Base-by-base conservation (phyloP, 1,140 invertebrate species). In the Rhagoletis zephyria region DNA sequence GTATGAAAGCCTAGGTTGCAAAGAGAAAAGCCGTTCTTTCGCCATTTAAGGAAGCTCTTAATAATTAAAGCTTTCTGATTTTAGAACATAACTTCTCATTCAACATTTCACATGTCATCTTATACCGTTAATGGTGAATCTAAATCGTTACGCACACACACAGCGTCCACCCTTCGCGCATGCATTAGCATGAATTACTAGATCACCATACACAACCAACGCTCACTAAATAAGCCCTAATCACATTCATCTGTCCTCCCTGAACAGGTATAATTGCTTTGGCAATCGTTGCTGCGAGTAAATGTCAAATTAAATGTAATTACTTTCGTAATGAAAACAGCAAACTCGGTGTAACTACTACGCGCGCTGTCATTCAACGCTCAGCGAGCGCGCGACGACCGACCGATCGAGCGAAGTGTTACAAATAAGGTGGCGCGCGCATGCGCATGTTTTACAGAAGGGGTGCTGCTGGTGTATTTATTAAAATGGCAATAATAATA, bases 291-390 rank as follows among this genome's bases (percentile, higher is more conserved):
- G 74, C n/a, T 51, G 74, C 74, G 14, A 16, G 74, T 56, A 81
- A 81, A 81, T 81, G 48, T 81, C 74, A 81, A 81, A 81, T 81
- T 81, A 81, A 81, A 81, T 81, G n/a, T 81, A 81, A 81, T 81
- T 81, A 56, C 48, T 81, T 81, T 81, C 48, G 40, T 59, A 56
- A 81, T 81, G 74, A 51, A 81, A 81, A 81, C 45, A 5, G 10
- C 67, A 74, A 56, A 51, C 48, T 19, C n/a, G 10, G 19, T 6
- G n/a, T 5, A 81, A 4, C 10, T 3, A 56, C 51, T 56, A 56
- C 19, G 51, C 6, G 48, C 3, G n/a, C n/a, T 56, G 74, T 16
- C 40, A 40, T 65, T 4, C 5, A 10, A 45, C 67, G 1, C 12
- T 16, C 10, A 48, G 42, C 40, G 6, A 45, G 42, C 65, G 65